Percentiles rank a stretch among this genome's conserved stretches.
Evolutionary conservation across 2,113 vertebrate species (phyloP).

Genomic region (Scalopus aquaticus): DNA sequence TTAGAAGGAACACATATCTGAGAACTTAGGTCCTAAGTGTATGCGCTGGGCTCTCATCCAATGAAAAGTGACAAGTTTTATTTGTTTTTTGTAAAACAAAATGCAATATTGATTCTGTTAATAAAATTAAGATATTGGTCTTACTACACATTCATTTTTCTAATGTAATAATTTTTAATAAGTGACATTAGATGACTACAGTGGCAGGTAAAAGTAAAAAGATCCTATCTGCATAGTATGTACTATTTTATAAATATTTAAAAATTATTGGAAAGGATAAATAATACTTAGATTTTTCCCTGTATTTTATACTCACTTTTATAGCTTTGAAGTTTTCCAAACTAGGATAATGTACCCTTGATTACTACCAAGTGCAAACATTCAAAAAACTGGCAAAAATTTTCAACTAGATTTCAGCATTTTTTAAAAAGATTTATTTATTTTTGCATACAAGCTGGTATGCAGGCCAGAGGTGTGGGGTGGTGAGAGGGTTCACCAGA

Average conservation of each 20-base stretch:
- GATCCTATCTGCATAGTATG: background rate
- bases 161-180: background rate
- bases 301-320: background rate
- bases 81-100: background rate
- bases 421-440: background rate
- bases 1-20: background rate
- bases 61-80: background rate
- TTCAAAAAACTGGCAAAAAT: background rate
- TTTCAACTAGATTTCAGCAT: background rate
- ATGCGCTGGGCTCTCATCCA: background rate
- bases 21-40: background rate
- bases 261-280: background rate
- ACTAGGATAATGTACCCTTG: background rate
- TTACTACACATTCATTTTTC: background rate
- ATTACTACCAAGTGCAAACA: background rate
- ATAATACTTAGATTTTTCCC: background rate
- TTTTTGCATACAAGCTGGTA: no score
- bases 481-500: no score
- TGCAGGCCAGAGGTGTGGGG: no score
- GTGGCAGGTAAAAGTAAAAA: background rate
- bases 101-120: background rate
- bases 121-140: background rate
- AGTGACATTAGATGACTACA: background rate
- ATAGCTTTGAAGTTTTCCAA: background rate
- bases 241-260: background rate